phyloP scores from a whole-genome alignment of 2,888 invertebrate species.

The Lysandra bellargus region DNA sequence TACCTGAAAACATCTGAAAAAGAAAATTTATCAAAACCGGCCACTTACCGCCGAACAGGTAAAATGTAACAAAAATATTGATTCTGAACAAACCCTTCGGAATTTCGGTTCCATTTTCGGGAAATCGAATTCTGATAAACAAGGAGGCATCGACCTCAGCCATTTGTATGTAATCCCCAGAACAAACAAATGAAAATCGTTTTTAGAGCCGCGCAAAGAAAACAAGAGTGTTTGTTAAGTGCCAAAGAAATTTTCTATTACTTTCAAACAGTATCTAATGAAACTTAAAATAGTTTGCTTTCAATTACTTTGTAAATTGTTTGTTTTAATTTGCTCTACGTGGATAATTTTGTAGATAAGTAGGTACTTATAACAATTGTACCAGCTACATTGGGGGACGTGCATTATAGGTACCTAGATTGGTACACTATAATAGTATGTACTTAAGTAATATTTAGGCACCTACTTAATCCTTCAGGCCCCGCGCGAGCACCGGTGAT shows the following conservation, averaged over 20 bases:
- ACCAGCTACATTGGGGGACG: no score
- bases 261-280: neutral
- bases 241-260: slow-evolving; percentile 3
- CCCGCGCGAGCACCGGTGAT: no score
- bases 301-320: neutral
- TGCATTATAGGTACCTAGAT: no score
- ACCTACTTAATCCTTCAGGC: no score
- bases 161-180: slow-evolving; percentile 32
- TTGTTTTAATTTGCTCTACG: neutral
- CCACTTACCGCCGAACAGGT: neutral
- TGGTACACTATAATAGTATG: no score
- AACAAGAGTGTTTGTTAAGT: slow-evolving; percentile 18
- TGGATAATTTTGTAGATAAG: neutral
- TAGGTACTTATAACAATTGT: no score
- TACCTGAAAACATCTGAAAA: no score
- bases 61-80: slow-evolving; percentile 14
- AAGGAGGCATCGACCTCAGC: slow-evolving; percentile 30
- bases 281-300: neutral
- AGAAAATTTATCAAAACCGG: neutral
- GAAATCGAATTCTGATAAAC: slow-evolving; percentile 26
- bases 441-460: no score
- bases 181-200: slow-evolving; percentile 28
- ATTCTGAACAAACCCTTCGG: slow-evolving; percentile 20
- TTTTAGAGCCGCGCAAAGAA: neutral
- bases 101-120: slow-evolving; percentile 1